Evolutionary conservation across 2,888 invertebrate genomes (phyloP).

Genomic region (Pedicia rivosa): DNA sequence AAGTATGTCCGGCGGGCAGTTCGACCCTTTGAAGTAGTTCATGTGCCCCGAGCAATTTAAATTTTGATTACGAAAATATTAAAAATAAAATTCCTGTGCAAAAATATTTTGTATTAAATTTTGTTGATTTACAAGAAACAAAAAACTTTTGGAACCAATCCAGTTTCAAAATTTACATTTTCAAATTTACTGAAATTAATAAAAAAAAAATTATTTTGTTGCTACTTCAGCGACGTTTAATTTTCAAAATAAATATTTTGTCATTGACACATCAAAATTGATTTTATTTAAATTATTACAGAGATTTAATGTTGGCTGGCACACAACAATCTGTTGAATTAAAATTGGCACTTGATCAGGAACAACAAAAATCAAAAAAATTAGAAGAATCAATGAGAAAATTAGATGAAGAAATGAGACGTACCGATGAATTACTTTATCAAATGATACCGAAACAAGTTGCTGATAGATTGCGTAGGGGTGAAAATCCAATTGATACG

Average conservation of each 20-base stretch:
- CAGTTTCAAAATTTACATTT: too few relatives aligned
- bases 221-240: too few relatives aligned
- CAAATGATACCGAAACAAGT: constrained; percentile 99
- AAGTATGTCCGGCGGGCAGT: too few relatives aligned
- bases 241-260: too few relatives aligned
- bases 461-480: constrained; percentile 79
- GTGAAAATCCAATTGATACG: constrained; percentile 92
- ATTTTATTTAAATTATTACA: too few relatives aligned
- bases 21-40: too few relatives aligned
- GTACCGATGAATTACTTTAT: constrained; percentile 88
- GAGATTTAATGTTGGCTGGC: constrained; percentile 88
- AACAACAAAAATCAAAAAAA: constrained; percentile 91
- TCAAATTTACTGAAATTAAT: too few relatives aligned
- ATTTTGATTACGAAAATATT: too few relatives aligned
- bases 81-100: too few relatives aligned
- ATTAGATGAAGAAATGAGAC: constrained; percentile 87
- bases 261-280: too few relatives aligned
- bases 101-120: too few relatives aligned
- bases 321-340: constrained; percentile 96
- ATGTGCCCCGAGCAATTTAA: too few relatives aligned
- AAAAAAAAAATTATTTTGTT: background rate
- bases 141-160: background rate
- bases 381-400: constrained; percentile 93
- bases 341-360: constrained; percentile 88
- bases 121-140: background rate